Conservation (phyloP, 1,140 invertebrate species). For the Drosophila sulfurigaster region DNA sequence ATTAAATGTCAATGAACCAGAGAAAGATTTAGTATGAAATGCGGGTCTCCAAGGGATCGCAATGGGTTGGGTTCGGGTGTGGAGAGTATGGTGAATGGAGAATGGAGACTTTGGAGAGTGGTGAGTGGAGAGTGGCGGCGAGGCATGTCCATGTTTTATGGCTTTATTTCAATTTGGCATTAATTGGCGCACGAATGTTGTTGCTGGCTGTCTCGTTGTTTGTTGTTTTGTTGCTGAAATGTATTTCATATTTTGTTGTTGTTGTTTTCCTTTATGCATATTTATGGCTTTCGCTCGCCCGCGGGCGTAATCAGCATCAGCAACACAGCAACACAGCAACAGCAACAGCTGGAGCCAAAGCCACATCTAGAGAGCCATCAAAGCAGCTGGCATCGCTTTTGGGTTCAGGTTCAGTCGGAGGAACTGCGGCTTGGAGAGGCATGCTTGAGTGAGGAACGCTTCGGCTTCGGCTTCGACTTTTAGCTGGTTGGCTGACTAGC, state of each 20-base stretch:
- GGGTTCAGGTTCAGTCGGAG: neutral
- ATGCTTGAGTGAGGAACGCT: conserved; percentile 46
- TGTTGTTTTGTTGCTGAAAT: conserved; percentile 33
- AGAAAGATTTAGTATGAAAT: conserved; percentile 8
- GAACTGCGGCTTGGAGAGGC: conserved; percentile 18
- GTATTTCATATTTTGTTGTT: conserved; percentile 42
- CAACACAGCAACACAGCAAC: neutral
- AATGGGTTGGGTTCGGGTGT: conserved; percentile 26
- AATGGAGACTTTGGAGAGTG: neutral
- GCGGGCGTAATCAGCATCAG: conserved; percentile 42
- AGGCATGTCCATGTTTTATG: conserved; percentile 56
- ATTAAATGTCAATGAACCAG: conserved; percentile 65
- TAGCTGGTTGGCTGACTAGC: neutral
- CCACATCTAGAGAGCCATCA: neutral
- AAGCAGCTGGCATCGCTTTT: conserved; percentile 22
- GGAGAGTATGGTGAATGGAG: neutral
- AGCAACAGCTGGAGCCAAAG: conserved; percentile 23
- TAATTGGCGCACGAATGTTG: conserved; percentile 64
- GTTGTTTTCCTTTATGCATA: conserved; percentile 37
- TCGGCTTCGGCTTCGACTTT: neutral
- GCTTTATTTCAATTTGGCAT: conserved; percentile 77
- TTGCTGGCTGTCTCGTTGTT: conserved; percentile 14
- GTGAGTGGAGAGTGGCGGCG: neutral
- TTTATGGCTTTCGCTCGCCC: conserved; percentile 55
- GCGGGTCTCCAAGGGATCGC: conserved; percentile 29